Evolutionary conservation across 1,140 invertebrate genomes (phyloP).

Genomic region (Andricus grossulariae): DNA sequence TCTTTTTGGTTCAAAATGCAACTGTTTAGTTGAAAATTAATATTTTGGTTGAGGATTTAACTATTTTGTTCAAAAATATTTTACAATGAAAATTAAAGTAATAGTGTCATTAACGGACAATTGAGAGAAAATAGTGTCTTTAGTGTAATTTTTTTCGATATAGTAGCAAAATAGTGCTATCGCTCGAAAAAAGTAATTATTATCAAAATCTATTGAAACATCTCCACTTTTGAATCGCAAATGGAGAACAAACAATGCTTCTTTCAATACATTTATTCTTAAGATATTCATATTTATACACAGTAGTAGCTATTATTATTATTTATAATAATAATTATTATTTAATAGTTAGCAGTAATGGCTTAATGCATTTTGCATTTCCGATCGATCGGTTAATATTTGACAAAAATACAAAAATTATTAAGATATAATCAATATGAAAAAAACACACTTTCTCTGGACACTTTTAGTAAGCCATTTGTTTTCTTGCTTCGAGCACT

Average conservation of each 20-base stretch:
- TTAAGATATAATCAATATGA: slow-evolving; percentile 63
- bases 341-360: slow-evolving; percentile 64
- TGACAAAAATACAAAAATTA: slow-evolving; percentile 71
- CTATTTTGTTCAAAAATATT: no score
- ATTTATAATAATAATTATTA: slow-evolving; percentile 57
- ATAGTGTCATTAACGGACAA: no score
- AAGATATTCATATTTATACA: slow-evolving; percentile 70
- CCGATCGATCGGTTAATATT: slow-evolving; percentile 63
- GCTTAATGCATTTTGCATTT: slow-evolving; percentile 64
- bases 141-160: no score
- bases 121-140: no score
- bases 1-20: no score
- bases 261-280: slow-evolving; percentile 67
- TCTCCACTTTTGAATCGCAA: no score
- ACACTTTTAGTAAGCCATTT: slow-evolving; percentile 42
- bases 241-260: neutral
- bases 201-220: no score
- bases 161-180: no score
- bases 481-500: slow-evolving; percentile 34
- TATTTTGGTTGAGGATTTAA: no score
- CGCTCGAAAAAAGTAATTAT: no score
- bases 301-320: slow-evolving; percentile 62
- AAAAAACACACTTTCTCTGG: slow-evolving; percentile 58
- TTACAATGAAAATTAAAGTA: no score
- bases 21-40: no score